phyloP scores from a whole-genome alignment of 2,888 invertebrate genomes.

The Aleiodes testaceus region DNA sequence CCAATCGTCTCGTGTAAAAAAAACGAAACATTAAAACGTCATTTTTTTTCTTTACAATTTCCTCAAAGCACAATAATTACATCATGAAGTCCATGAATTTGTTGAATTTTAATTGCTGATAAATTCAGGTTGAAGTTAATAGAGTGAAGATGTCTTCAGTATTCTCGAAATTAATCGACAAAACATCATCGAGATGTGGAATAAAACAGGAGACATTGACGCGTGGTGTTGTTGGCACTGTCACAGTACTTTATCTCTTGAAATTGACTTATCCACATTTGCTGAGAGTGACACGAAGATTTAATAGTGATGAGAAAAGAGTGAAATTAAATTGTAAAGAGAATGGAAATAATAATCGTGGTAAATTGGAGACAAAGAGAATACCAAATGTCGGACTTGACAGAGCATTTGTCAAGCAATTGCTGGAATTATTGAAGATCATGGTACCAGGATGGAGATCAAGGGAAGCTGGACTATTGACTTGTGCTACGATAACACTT shows the following conservation, averaged over 20 bases:
- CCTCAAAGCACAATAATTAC: neutral
- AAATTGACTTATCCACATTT: slow-evolving; percentile 79
- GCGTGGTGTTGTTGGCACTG: slow-evolving; percentile 77
- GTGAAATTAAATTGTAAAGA: slow-evolving; percentile 62
- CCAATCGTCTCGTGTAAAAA: too few species aligned
- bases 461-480: slow-evolving; percentile 85
- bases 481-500: slow-evolving; percentile 90
- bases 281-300: slow-evolving; percentile 67
- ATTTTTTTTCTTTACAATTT: too few species aligned
- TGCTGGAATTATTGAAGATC: slow-evolving; percentile 84
- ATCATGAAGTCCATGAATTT: neutral
- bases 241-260: slow-evolving; percentile 76
- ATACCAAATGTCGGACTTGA: slow-evolving; percentile 64
- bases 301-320: slow-evolving; percentile 27
- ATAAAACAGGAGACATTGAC: slow-evolving; percentile 77
- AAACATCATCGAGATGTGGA: slow-evolving; percentile 76
- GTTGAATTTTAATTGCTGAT: neutral
- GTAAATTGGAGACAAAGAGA: neutral
- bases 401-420: slow-evolving; percentile 83
- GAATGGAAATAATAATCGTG: slow-evolving; percentile 43
- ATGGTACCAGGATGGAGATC: slow-evolving; percentile 90
- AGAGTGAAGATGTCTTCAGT: slow-evolving; percentile 76
- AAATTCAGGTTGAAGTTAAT: slow-evolving; percentile 5
- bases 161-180: slow-evolving; percentile 80
- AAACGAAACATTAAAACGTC: too few species aligned